Conservation (phyloP, 2,888 invertebrate species). For the Drosophila conformis region DNA sequence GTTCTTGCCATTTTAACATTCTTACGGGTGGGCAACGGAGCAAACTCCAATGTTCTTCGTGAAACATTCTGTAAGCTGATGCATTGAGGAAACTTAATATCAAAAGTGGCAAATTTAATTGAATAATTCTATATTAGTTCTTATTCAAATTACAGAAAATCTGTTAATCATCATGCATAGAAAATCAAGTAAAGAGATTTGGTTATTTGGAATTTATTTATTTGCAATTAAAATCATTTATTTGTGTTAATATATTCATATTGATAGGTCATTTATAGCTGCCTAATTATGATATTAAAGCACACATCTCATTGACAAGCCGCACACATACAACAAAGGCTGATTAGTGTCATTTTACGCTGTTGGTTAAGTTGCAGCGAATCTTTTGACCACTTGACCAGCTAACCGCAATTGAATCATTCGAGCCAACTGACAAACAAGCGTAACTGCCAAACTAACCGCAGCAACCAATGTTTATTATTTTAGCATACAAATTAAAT, state of each 20-base stretch:
- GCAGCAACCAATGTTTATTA: constrained; percentile 75
- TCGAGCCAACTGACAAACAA: constrained; percentile 50
- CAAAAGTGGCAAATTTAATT: not conserved
- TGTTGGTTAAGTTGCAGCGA: constrained; percentile 16
- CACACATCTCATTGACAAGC: constrained; percentile 17
- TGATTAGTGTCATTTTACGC: constrained; percentile 38
- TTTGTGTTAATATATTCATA: not conserved
- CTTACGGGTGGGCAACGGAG: not conserved
- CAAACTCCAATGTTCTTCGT: not conserved
- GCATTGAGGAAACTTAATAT: not conserved
- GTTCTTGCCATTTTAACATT: constrained; percentile 38
- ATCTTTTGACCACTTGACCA: constrained; percentile 52
- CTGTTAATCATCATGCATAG: not conserved
- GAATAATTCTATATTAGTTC: not conserved
- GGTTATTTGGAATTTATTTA: no score
- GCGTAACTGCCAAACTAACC: constrained; percentile 48
- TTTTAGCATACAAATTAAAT: constrained; percentile 77
- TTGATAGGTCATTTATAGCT: constrained; percentile 2
- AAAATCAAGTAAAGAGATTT: no score
- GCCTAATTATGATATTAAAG: constrained; percentile 8
- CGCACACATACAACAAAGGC: constrained; percentile 20
- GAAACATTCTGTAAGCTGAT: not conserved
- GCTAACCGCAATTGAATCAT: constrained; percentile 72
- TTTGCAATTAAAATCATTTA: not conserved
- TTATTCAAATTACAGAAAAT: not conserved